phyloP scores from a whole-genome alignment of 1,140 invertebrate genomes.

The Cotesia glomerata region DNA sequence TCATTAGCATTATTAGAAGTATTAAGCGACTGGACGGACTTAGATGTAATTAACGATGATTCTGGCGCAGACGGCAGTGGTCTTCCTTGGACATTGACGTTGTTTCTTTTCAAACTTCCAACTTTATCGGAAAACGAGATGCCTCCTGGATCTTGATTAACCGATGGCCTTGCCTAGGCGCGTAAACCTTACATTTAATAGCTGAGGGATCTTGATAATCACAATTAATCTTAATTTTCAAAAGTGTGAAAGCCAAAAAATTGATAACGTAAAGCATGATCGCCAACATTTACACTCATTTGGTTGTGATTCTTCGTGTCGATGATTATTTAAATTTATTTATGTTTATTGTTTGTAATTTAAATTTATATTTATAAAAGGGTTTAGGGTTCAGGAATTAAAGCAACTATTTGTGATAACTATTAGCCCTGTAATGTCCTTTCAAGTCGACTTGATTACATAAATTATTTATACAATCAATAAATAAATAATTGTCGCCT shows the following conservation, averaged over 20 bases:
- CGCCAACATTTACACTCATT: background rate
- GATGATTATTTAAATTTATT: background rate
- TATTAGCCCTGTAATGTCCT: constrained; percentile 17
- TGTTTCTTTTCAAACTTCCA: constrained; percentile 22
- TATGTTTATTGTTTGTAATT: background rate
- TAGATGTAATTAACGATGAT: constrained; percentile 15
- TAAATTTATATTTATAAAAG: background rate
- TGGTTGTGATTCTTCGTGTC: background rate
- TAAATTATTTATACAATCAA: background rate
- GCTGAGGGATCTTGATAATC: background rate
- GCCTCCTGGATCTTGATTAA: constrained; percentile 21
- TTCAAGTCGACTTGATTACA: constrained; percentile 16
- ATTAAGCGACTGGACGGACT: constrained; percentile 41
- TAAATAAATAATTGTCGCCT: constrained; percentile 12
- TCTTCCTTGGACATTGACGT: constrained; percentile 32
- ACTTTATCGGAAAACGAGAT: constrained; percentile 17
- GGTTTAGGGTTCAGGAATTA: constrained; percentile 8
- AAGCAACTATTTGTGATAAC: constrained; percentile 10
- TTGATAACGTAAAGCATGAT: background rate
- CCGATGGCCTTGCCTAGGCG: constrained; percentile 22
- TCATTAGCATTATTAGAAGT: constrained; percentile 17
- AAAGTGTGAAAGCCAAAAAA: background rate
- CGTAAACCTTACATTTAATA: constrained; percentile 29
- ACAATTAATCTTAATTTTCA: too few species aligned
- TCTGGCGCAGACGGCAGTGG: constrained; percentile 49